Percentiles rank a stretch among this genome's conserved stretches.
These are phyloP conservation scores for Apus apus DNA, from an alignment of 2,113 vertebrate species.

Conservation along the genomic window DNA sequence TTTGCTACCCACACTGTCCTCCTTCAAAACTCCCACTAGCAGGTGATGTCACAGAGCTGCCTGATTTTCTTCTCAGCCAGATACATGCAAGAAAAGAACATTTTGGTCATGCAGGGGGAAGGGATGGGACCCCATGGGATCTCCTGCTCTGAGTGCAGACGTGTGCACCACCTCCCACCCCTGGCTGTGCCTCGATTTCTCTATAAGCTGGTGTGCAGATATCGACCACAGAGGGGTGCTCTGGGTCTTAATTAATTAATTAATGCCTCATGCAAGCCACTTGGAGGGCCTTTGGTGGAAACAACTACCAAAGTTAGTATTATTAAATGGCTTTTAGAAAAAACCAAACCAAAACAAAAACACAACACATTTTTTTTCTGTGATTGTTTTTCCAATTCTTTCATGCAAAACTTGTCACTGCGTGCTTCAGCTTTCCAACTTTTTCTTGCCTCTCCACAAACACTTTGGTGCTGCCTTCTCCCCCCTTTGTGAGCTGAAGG, in stretches of 20 bases:
- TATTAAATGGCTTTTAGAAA: background rate
- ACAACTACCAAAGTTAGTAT: background rate
- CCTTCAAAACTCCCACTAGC: background rate
- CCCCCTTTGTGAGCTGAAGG: background rate
- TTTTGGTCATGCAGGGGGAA: background rate
- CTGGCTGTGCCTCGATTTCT: background rate
- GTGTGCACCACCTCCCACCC: rapidly evolving
- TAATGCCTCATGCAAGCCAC: background rate
- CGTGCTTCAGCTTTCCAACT: background rate
- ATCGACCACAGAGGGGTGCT: constrained; percentile 56
- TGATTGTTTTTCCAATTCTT: background rate
- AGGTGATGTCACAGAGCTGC: rapidly evolving
- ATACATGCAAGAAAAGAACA: rapidly evolving
- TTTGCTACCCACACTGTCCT: background rate
- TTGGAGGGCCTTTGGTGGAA: background rate
- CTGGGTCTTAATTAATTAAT: constrained; percentile 67
- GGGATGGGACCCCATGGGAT: background rate
- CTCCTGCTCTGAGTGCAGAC: background rate
- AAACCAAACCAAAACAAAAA: background rate
- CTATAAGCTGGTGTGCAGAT: constrained; percentile 3
- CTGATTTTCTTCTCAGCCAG: background rate
- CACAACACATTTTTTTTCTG: background rate
- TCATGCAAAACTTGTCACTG: rapidly evolving
- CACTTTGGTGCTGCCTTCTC: background rate
- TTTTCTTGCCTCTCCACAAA: background rate